phyloP scores from a whole-genome alignment of 2,888 invertebrate species.

The Drosophila leonis region DNA sequence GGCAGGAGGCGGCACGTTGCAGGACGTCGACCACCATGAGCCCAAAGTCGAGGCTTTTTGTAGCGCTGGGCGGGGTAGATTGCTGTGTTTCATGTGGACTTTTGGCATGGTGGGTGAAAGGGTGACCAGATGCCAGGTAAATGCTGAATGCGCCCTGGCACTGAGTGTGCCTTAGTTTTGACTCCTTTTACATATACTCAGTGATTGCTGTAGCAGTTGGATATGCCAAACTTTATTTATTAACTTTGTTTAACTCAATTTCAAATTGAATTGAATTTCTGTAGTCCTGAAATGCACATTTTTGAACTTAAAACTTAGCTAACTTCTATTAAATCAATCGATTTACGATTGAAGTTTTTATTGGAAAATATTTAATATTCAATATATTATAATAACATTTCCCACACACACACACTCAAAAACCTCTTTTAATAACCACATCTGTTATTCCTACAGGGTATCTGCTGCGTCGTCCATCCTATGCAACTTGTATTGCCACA shows the following conservation, averaged over 20 bases:
- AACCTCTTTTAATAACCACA: too few relatives aligned
- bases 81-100: constrained; percentile 3
- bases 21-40: constrained; percentile 26
- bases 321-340: too few relatives aligned
- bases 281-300: too few relatives aligned
- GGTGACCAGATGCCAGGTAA: constrained; percentile 74
- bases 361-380: too few relatives aligned
- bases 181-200: constrained; percentile 26
- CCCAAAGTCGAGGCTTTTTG: constrained; percentile 11
- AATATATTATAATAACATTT: too few relatives aligned
- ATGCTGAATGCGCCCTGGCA: constrained; percentile 61
- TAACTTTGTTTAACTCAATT: too few relatives aligned
- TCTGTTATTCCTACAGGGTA: constrained; percentile 16
- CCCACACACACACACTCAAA: background rate
- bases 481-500: background rate
- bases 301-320: too few relatives aligned
- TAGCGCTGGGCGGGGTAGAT: constrained; percentile 1
- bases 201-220: background rate
- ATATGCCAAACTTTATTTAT: background rate
- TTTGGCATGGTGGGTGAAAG: constrained; percentile 66
- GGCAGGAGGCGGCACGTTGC: constrained; percentile 16
- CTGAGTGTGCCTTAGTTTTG: constrained; percentile 20
- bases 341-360: too few relatives aligned
- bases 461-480: background rate
- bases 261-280: too few relatives aligned